Evolutionary conservation across 2,113 vertebrate genomes (phyloP), one percentile per base, ranked within the genome.

Genomic region (Zeus faber): DNA sequence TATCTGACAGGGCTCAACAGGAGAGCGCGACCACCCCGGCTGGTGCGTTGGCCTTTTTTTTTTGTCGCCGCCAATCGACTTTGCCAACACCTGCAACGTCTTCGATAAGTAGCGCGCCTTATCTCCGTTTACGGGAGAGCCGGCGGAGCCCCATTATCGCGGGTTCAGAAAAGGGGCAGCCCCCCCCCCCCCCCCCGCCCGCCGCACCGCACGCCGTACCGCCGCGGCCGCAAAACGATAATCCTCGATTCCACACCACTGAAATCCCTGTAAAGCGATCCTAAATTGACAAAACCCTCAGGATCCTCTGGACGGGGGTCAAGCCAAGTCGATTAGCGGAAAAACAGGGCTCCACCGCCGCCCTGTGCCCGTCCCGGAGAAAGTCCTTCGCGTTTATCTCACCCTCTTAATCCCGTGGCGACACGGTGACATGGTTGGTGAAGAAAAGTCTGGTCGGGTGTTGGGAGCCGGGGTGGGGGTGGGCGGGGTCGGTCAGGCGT

Each of bases 21-120:
- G 50, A 72, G 75, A 60, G 49, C n/a, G 39, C 80, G 48, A 58
- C 39, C 43, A 21, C 18, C 18, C 20, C 43, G 14, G 9, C n/a
- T n/a, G n/a, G n/a, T n/a, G n/a, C 44, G 49, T 61, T 55, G 64
- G 76, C 33, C 33, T 77, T 66, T 74, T 77, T 75, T 31, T 58
- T 62, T 62, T 76, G 70, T 83, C 69, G 75, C 66, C 72, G 62
- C 48, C 80, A 70, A 76, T 72, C 76, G 73, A 82, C 80, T 81
- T 77, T 74, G 56, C 48, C 49, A 86, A 83, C 76, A 85, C 79
- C 75, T 83, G 76, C 74, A 79, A 74, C 61, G 81, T 77, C 75
- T 74, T 76, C 27, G 72, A 84, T 84, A 82, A 85, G 79, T 83
- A 63, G 74, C 72, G 62, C n/a, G 64, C 77, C 74, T 85, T 85